Evolutionary conservation across 2,888 invertebrate species (phyloP).

Genomic region (Acanthosepion esculentum): DNA sequence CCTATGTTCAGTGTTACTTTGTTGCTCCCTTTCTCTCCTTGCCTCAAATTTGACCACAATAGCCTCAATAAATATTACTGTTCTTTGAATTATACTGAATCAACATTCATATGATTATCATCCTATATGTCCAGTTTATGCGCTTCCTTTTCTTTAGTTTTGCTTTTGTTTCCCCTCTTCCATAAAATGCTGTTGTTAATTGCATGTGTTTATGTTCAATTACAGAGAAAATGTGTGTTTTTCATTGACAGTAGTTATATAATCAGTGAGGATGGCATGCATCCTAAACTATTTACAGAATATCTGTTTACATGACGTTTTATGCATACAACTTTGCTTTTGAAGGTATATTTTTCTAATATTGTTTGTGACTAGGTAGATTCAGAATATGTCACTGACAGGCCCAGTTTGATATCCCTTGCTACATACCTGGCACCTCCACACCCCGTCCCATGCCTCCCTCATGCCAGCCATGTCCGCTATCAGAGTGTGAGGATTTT

Average conservation of each 20-base stretch:
- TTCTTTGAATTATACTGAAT: not conserved
- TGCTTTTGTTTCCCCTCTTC: not conserved
- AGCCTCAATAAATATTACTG: not conserved
- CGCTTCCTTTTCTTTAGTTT: not conserved
- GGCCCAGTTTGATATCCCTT: not conserved
- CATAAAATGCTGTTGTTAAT: not conserved
- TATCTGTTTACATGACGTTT: not conserved
- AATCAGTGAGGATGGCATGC: not conserved
- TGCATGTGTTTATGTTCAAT: not conserved
- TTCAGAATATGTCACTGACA: not conserved
- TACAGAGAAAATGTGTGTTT: not conserved
- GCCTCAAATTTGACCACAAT: slow-evolving; percentile 3
- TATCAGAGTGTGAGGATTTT: slow-evolving; percentile 10
- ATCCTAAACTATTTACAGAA: not conserved
- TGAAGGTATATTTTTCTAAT: not conserved
- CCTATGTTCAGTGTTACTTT: not conserved
- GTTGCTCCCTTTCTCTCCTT: not conserved
- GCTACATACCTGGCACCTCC: slow-evolving; percentile 21
- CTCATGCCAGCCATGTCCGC: not conserved
- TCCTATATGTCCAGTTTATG: not conserved
- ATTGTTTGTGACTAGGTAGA: not conserved
- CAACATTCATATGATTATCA: not conserved
- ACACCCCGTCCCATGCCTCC: slow-evolving; percentile 12
- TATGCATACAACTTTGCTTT: not conserved
- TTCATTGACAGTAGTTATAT: not conserved